Percentiles rank a stretch among this genome's conserved stretches.
phyloP scores from a whole-genome alignment of 2,113 vertebrate genomes.

The Litocranius walleri region DNA sequence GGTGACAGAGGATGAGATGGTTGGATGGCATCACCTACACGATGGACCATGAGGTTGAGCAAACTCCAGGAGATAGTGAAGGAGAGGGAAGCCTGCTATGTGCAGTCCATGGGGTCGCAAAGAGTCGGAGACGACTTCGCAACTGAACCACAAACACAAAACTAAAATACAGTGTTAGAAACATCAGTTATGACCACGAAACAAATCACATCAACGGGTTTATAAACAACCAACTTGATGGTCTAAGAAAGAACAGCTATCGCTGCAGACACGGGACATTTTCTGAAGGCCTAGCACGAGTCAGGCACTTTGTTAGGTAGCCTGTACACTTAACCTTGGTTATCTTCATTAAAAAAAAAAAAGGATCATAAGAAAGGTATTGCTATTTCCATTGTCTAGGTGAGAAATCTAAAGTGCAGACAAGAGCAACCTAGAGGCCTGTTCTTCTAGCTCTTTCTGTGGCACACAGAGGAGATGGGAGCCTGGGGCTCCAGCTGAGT shows the following conservation, averaged over 20 bases:
- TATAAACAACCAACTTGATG: background rate
- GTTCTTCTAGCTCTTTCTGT: background rate
- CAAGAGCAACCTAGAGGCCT: background rate
- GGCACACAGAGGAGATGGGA: rapidly evolving
- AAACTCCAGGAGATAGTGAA: background rate
- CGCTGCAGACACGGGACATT: background rate
- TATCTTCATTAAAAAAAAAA: background rate
- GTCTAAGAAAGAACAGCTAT: background rate
- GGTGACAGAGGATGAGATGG: background rate
- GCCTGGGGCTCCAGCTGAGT: background rate
- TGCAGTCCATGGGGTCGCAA: background rate
- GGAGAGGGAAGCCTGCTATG: background rate
- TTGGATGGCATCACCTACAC: background rate
- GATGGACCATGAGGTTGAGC: background rate
- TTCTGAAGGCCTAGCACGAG: background rate
- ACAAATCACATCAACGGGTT: background rate
- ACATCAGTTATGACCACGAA: background rate
- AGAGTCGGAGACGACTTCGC: background rate
- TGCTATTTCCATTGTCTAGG: background rate
- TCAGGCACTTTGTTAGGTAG: background rate
- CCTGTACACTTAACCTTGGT: background rate
- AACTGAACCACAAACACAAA: background rate
- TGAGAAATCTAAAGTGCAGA: background rate
- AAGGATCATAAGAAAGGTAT: background rate
- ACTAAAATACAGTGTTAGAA: background rate